These are phyloP conservation scores for Ctenoplectra terminalis DNA, from an alignment of 1,140 invertebrate species.

Conservation along the genomic window DNA sequence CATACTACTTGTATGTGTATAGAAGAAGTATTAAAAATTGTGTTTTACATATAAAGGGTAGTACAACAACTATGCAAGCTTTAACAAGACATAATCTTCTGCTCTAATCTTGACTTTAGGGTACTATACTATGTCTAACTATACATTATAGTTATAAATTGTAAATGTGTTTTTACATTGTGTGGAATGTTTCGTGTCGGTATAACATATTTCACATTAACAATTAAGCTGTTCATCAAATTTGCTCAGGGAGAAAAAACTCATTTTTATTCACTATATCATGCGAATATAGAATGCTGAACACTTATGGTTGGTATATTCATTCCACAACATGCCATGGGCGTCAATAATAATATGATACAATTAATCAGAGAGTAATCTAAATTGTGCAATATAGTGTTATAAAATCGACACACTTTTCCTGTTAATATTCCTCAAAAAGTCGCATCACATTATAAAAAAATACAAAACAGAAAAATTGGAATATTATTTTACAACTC, in stretches of 20 bases:
- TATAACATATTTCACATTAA: conserved; percentile 12
- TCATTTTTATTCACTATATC: conserved; percentile 49
- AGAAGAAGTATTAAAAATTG: conserved; percentile 12
- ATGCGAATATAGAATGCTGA: conserved; percentile 58
- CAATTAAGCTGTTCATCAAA: conserved; percentile 28
- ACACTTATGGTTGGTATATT: conserved; percentile 47
- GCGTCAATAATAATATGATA: conserved; percentile 28
- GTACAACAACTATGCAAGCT: conserved; percentile 24
- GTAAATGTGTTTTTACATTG: conserved; percentile 25
- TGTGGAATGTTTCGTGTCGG: conserved; percentile 30
- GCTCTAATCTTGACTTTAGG: background rate
- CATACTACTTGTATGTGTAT: background rate
- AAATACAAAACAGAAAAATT: background rate
- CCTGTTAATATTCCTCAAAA: background rate
- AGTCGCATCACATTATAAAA: conserved; percentile 5
- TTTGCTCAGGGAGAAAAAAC: conserved; percentile 1
- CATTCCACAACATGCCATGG: conserved; percentile 66
- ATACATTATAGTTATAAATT: conserved; percentile 14
- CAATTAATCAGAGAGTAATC: conserved; percentile 25
- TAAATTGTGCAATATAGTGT: conserved; percentile 6
- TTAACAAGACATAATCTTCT: conserved; percentile 9
- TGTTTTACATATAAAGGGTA: conserved; percentile 1
- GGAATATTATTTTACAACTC: background rate
- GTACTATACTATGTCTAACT: conserved; percentile 29
- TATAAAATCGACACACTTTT: background rate